Evolutionary conservation across 2,113 vertebrate species (phyloP).

Genomic region (Solea solea): DNA sequence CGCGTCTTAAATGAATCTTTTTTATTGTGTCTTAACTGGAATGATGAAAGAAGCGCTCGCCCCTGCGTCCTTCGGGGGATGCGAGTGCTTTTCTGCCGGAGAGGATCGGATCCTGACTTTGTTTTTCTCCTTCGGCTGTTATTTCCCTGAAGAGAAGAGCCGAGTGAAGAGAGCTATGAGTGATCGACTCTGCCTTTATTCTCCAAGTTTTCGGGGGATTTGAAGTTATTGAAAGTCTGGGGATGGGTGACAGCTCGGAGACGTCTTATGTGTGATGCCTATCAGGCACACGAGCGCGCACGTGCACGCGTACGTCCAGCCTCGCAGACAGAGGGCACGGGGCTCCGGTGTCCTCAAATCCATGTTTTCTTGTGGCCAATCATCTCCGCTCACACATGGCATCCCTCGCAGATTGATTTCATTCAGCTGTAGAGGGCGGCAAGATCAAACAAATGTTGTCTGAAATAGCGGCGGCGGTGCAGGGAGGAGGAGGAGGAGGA

Average conservation of each 20-base stretch:
- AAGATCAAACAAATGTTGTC: conserved; percentile 70
- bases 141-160: conserved; percentile 75
- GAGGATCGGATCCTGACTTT: conserved; percentile 71
- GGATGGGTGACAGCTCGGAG: conserved; percentile 67
- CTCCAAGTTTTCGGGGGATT: conserved; percentile 72
- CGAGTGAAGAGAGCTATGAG: conserved; percentile 65
- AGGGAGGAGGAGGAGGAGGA: background rate
- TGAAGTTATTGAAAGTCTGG: conserved; percentile 76
- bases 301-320: background rate
- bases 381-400: conserved; percentile 67
- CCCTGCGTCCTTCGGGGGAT: conserved; percentile 47
- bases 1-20: conserved; percentile 64
- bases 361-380: conserved; percentile 61
- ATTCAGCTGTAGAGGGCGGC: conserved; percentile 67
- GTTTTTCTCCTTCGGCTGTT: conserved; percentile 75
- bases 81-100: conserved; percentile 41
- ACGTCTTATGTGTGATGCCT: conserved; percentile 53
- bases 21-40: conserved; percentile 61
- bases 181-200: conserved; percentile 75
- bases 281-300: conserved; percentile 26
- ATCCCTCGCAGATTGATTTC: conserved; percentile 68
- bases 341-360: conserved; percentile 45
- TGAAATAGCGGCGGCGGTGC: conserved; percentile 43
- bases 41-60: conserved; percentile 65
- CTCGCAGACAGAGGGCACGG: conserved; percentile 32